Conservation (phyloP, 2,888 invertebrate species). For the Lagria hirta region DNA sequence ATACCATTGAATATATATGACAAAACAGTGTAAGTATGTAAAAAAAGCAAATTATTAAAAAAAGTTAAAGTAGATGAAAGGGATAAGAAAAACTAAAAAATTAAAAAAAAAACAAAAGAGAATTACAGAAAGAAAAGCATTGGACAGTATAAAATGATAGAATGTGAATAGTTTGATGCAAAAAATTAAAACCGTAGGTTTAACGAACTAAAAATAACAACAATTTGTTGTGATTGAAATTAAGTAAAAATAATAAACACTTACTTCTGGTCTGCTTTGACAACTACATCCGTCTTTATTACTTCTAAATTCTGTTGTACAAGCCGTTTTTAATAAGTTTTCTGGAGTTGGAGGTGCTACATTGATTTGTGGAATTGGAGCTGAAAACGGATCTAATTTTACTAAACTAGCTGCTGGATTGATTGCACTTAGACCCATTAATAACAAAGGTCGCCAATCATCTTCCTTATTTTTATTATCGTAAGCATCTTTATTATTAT, state of each 20-base stretch:
- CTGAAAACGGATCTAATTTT: constrained; percentile 59
- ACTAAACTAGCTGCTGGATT: constrained; percentile 64
- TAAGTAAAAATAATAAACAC: too few relatives aligned
- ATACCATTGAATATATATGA: too few relatives aligned
- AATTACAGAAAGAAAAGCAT: too few relatives aligned
- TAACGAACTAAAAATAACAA: too few relatives aligned
- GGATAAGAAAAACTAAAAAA: too few relatives aligned
- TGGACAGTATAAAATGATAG: too few relatives aligned
- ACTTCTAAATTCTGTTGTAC: constrained; percentile 23
- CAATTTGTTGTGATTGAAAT: too few relatives aligned
- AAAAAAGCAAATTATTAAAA: neutral
- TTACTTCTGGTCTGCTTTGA: constrained; percentile 28
- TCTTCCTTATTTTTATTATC: constrained; percentile 53
- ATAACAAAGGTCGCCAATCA: constrained; percentile 66
- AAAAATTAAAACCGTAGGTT: too few relatives aligned
- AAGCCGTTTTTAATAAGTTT: constrained; percentile 21
- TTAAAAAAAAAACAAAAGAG: too few relatives aligned
- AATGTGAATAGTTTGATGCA: too few relatives aligned
- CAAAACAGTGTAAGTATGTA: neutral
- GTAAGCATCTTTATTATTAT: constrained; percentile 26
- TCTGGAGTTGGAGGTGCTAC: constrained; percentile 43
- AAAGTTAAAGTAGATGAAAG: neutral
- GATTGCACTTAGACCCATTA: constrained; percentile 67
- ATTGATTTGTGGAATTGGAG: constrained; percentile 38
- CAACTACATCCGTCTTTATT: constrained; percentile 29